Evolutionary conservation across 2,797 vertebrate species (phyloP).

Genomic region (Halcyon smyrnensis): DNA sequence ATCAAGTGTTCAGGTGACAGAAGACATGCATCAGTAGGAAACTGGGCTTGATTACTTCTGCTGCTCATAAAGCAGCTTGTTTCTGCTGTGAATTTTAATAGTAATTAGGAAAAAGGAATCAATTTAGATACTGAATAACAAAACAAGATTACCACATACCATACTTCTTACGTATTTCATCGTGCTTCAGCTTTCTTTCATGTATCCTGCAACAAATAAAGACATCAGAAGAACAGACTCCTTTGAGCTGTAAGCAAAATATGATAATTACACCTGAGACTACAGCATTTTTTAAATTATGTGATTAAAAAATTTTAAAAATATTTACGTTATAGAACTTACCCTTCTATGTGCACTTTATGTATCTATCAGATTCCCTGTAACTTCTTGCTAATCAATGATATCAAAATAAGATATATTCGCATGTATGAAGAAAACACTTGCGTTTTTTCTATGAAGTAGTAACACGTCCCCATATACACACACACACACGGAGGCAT

Average conservation of each 20-base stretch:
- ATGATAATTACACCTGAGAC: not conserved
- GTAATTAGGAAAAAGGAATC: not conserved
- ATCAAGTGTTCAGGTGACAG: not conserved
- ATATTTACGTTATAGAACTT: not conserved
- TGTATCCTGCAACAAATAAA: constrained; percentile 79
- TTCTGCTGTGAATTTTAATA: not conserved
- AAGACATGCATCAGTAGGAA: not conserved
- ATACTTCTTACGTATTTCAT: constrained; percentile 91
- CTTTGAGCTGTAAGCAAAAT: not conserved
- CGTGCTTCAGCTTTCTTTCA: constrained; percentile 83
- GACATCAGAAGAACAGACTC: not conserved
- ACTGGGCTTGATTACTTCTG: not conserved
- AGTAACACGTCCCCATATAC: not conserved
- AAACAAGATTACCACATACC: constrained; percentile 78
- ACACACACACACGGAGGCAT: not conserved
- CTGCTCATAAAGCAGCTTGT: not conserved
- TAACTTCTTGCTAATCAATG: not conserved
- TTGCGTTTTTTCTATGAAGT: not conserved
- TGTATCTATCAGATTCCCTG: not conserved
- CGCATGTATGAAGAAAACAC: not conserved
- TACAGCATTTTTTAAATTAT: not conserved
- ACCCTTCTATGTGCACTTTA: not conserved
- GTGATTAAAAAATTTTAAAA: not conserved
- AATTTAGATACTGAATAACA: not conserved
- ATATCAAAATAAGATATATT: not conserved